phyloP scores from a whole-genome alignment of 2,113 vertebrate species.

The Jacana jacana region DNA sequence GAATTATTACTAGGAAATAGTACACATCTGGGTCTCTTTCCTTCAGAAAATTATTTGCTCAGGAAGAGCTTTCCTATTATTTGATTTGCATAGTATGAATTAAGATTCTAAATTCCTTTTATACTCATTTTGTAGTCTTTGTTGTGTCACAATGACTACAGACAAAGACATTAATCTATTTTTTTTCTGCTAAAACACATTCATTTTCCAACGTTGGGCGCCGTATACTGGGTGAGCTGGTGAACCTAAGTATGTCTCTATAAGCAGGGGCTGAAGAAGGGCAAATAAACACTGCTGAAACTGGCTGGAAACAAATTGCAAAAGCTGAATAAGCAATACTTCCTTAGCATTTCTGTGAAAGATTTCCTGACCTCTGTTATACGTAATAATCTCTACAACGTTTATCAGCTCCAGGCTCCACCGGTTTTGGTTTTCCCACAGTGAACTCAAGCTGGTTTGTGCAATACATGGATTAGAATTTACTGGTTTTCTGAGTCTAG shows the following conservation, averaged over 20 bases:
- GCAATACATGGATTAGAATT: neutral
- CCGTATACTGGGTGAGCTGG: neutral
- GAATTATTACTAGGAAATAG: neutral
- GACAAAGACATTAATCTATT: neutral
- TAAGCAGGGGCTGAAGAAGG: neutral
- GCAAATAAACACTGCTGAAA: neutral
- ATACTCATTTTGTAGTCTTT: neutral
- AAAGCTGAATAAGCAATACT: neutral
- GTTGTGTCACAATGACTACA: neutral
- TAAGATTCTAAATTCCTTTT: neutral
- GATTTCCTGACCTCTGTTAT: neutral
- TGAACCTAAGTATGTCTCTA: neutral
- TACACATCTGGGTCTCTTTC: neutral
- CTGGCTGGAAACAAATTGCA: neutral
- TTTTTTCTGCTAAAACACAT: neutral
- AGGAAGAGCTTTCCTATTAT: neutral
- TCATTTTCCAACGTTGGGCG: neutral
- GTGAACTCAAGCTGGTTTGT: neutral
- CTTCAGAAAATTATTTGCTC: neutral
- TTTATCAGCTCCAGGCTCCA: neutral
- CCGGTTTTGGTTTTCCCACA: neutral
- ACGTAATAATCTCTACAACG: neutral
- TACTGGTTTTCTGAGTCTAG: neutral
- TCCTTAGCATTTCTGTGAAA: neutral
- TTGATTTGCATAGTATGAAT: neutral